phyloP scores from a whole-genome alignment of 2,113 vertebrate genomes.

The Morone chrysops region DNA sequence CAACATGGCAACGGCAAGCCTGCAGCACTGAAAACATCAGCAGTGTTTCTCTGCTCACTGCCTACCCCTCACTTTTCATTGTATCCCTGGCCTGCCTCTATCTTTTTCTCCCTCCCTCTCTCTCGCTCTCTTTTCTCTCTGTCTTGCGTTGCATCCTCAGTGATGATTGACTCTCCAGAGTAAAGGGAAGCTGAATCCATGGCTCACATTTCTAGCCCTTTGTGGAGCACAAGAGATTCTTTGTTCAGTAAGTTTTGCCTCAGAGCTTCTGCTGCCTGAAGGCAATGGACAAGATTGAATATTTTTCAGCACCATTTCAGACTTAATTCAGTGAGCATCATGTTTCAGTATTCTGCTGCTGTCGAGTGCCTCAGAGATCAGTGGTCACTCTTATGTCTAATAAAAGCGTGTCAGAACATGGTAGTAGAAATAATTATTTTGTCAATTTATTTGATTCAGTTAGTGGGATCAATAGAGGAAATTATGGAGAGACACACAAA shows the following conservation, averaged over 20 bases:
- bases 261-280: constrained; percentile 66
- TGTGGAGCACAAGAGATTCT: constrained; percentile 80
- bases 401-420: constrained; percentile 40
- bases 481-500: constrained; percentile 15
- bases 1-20: constrained; percentile 56
- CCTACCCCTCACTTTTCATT: constrained; percentile 26
- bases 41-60: constrained; percentile 36
- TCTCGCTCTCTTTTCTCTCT: constrained; percentile 50
- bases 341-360: constrained; percentile 60
- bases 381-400: constrained; percentile 45
- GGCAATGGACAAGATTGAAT: constrained; percentile 72
- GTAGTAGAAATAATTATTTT: constrained; percentile 36
- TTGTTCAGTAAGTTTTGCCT: constrained; percentile 80
- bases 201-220: constrained; percentile 81
- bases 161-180: constrained; percentile 84
- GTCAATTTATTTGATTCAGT: constrained; percentile 44
- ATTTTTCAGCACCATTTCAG: constrained; percentile 79
- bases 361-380: constrained; percentile 37
- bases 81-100: constrained; percentile 49
- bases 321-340: constrained; percentile 73
- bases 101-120: constrained; percentile 23
- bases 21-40: constrained; percentile 59
- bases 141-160: constrained; percentile 76
- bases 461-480: background rate
- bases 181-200: constrained; percentile 72